Percentiles rank a stretch among this genome's conserved stretches.
Conservation (phyloP, 2,113 vertebrate genomes). For the Felis chaus region DNA sequence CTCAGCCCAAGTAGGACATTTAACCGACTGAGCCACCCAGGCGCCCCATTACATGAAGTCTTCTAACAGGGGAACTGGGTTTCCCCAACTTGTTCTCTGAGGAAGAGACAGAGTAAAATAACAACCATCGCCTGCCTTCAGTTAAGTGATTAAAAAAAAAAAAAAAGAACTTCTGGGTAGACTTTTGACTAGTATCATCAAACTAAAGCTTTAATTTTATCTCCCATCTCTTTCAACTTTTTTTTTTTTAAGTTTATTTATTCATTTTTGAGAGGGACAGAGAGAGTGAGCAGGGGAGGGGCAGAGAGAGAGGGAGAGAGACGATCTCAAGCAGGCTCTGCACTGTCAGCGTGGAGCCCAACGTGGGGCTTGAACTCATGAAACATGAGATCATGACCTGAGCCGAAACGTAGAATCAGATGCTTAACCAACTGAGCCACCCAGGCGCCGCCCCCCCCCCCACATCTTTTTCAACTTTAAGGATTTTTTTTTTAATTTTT, state of each 20-base stretch:
- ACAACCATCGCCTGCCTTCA: constrained; percentile 74
- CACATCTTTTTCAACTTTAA: too few relatives aligned
- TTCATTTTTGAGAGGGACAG: background rate
- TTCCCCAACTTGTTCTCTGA: constrained; percentile 57
- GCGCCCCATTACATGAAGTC: background rate
- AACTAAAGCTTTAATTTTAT: constrained; percentile 69
- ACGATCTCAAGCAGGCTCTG: background rate
- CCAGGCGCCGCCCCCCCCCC: accelerated
- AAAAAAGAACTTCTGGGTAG: constrained; percentile 33
- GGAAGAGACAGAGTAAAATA: constrained; percentile 68
- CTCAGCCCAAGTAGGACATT: too few relatives aligned
- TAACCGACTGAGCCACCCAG: too few relatives aligned
- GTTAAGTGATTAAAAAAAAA: constrained; percentile 46
- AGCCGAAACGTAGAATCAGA: background rate
- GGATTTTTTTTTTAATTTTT: background rate
- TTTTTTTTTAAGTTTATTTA: background rate
- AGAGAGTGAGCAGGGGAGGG: background rate
- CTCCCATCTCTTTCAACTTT: constrained; percentile 38
- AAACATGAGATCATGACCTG: background rate
- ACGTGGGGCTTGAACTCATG: background rate
- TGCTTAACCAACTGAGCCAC: background rate
- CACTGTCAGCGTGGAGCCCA: background rate
- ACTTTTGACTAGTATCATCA: constrained; percentile 65
- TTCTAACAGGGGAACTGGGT: constrained; percentile 67
- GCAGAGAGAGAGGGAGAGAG: background rate